phyloP scores from a whole-genome alignment of 2,113 vertebrate genomes.

The Lynx canadensis region DNA sequence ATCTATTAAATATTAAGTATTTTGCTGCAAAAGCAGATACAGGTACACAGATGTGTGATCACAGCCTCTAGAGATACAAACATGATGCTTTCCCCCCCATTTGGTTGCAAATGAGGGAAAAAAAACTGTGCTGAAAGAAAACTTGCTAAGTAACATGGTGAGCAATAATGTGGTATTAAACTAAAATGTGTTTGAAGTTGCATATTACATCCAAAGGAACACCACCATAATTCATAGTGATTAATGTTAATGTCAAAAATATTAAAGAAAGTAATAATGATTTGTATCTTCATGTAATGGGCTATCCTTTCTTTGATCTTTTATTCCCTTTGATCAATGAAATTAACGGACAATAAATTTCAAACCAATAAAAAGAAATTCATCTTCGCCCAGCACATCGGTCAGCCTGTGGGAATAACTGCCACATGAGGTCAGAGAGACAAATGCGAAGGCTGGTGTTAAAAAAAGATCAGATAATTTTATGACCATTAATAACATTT shows the following conservation, averaged over 20 bases:
- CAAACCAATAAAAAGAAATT: conserved; percentile 76
- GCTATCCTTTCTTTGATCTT: conserved; percentile 79
- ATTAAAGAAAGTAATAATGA: conserved; percentile 81
- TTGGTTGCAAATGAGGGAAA: conserved; percentile 52
- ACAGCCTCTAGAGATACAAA: conserved; percentile 57
- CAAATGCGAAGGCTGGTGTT: conserved; percentile 66
- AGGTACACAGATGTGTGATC: conserved; percentile 63
- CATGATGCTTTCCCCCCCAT: conserved; percentile 73
- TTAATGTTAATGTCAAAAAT: conserved; percentile 79
- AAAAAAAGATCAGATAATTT: conserved; percentile 76
- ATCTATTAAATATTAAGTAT: conserved; percentile 77
- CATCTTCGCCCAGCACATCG: conserved; percentile 45
- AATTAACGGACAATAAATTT: conserved; percentile 78
- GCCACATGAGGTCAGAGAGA: conserved; percentile 67
- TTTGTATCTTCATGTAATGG: conserved; percentile 80
- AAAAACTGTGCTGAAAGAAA: conserved; percentile 38
- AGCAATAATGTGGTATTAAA: conserved; percentile 46
- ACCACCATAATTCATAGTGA: conserved; percentile 69
- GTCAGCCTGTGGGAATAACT: conserved; percentile 69
- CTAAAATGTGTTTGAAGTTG: conserved; percentile 72
- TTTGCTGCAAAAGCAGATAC: conserved; percentile 64
- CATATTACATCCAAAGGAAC: conserved; percentile 60
- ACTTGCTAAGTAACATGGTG: conserved; percentile 50
- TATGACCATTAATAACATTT: conserved; percentile 72
- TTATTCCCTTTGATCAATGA: conserved; percentile 80